A percentile compares a stretch with the other conserved stretches of the same genome.
These are phyloP conservation scores for Mus spicilegus DNA, from an alignment of 2,113 vertebrate species.

Conservation along the genomic window DNA sequence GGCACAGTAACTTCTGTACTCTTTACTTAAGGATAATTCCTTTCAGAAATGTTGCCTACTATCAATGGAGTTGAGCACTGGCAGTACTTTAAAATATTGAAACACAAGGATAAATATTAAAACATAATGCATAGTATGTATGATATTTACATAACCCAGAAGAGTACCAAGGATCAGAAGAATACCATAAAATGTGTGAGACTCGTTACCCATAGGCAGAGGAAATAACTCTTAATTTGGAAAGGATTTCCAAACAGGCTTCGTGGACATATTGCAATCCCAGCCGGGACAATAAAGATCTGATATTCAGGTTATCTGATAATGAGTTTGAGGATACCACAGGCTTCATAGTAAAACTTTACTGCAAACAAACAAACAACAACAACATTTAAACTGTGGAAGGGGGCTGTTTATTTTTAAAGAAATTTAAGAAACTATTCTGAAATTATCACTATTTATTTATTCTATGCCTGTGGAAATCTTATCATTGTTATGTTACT, in stretches of 20 bases:
- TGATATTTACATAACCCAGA: background rate
- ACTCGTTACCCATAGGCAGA: background rate
- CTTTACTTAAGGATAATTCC: background rate
- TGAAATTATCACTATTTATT: background rate
- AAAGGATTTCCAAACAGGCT: background rate
- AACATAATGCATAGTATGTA: background rate
- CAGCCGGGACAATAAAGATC: background rate
- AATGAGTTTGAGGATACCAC: background rate
- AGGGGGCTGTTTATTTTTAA: background rate
- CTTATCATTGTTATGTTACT: constrained; percentile 1
- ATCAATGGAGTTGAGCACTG: background rate
- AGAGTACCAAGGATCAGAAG: background rate
- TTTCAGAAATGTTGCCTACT: constrained; percentile 2
- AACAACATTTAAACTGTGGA: background rate
- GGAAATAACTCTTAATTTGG: background rate
- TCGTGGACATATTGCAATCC: background rate
- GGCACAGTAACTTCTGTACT: constrained; percentile 74
- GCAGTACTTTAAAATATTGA: background rate
- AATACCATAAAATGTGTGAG: background rate
- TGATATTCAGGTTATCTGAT: background rate
- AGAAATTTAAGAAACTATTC: constrained; percentile 8
- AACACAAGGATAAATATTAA: background rate
- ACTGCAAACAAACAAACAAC: background rate
- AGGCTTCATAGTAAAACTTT: background rate
- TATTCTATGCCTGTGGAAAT: background rate